Base-by-base conservation (phyloP, 1,140 invertebrate genomes). In the Anastrepha obliqua region DNA sequence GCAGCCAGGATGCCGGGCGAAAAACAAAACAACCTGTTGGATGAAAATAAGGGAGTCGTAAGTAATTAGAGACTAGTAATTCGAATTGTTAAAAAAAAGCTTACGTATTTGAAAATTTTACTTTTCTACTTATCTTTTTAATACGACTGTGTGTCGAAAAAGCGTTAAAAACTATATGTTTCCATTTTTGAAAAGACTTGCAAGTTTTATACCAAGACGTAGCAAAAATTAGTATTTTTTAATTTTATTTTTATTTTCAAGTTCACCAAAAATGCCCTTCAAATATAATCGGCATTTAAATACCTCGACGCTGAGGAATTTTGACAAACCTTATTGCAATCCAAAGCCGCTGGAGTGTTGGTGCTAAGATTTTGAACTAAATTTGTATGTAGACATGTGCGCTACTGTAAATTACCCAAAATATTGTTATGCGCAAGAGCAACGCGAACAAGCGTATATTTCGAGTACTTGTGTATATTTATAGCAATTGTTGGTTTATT, bases 1-100 rank as follows among this genome's bases (percentile, higher is more conserved):
- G 86, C 64, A 70, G 86, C 86, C 4, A 17, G 42, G 29, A 70
- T n/a, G 3, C 59, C 47, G 0, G 93, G 93, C 51, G 92, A 90
- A 17, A 92, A 90, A 51, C 87, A 62, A 86, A 85, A 64, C 86
- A 81, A 59, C 39, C 87, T 29, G 70, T 89, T 2, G 89, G 90
- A 6, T 90, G 88, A 62, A 89, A 89, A n/a, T 90, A 90, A 55
- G 88, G 29, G 29, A 29, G 29, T 29, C 29, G 29, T 29, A 29
- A 29, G 29, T 29, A 29, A 29, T 29, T 29, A 29, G 29, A 29
- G 29, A 29, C 29, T 29, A 29, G 29, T 29, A 39, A 62, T 47
- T 47, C 51, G n/a, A 59, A 64, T n/a, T 29, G 29, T 29, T 29
- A n/a, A 20, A n/a, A 20, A 17, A 58, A 17, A 86, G 62, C 86